Conservation (phyloP, 2,888 invertebrate species). For the Cynaeus angustus region DNA sequence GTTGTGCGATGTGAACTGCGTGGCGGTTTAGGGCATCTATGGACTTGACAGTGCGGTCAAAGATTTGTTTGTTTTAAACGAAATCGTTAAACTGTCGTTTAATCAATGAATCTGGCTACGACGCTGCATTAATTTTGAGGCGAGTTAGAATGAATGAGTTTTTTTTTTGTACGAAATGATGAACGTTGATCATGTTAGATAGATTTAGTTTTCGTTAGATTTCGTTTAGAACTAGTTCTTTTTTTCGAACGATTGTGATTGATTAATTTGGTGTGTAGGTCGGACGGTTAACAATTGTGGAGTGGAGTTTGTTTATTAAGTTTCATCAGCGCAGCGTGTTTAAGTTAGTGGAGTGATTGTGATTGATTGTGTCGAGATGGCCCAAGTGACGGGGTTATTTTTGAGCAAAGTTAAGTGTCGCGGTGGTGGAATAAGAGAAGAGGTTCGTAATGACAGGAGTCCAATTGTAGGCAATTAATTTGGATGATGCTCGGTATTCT, state of each 20-base stretch:
- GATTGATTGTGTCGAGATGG: constrained; percentile 37
- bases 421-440: constrained; percentile 19
- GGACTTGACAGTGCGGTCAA: constrained; percentile 2
- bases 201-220: constrained; percentile 10
- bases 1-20: not conserved
- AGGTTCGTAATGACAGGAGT: constrained; percentile 36
- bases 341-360: constrained; percentile 37
- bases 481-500: constrained; percentile 38
- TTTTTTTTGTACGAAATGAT: not conserved
- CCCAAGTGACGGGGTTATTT: constrained; percentile 33
- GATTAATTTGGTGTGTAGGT: constrained; percentile 36
- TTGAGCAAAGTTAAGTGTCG: constrained; percentile 38
- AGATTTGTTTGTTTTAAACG: not conserved
- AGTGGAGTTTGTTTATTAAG: constrained; percentile 38
- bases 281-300: constrained; percentile 29
- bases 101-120: not conserved
- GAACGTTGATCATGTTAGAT: not conserved
- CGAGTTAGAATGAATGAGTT: not conserved
- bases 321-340: constrained; percentile 26
- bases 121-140: not conserved
- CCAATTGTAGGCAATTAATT: constrained; percentile 47
- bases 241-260: constrained; percentile 24
- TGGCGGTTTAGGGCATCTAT: not conserved
- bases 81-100: too few relatives aligned
- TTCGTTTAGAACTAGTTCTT: constrained; percentile 9